Base-by-base conservation (phyloP, 2,113 vertebrate species). In the Ameiurus melas region DNA sequence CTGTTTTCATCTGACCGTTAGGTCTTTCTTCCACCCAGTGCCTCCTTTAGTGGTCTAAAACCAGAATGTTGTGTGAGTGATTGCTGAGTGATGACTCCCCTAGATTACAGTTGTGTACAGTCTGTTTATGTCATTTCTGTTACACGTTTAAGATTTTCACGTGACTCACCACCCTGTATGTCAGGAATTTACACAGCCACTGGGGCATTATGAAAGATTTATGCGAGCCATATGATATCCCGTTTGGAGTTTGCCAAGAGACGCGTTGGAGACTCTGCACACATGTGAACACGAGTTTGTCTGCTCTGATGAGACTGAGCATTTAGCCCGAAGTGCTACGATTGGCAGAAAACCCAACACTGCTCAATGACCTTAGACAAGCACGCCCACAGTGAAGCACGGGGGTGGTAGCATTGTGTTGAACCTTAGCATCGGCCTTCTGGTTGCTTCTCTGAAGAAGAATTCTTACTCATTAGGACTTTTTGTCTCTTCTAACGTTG, bases 1-100 rank as follows among this genome's bases (percentile, higher is more conserved):
- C 79, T 82, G 55, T 60, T 58, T 60, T 58, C 30, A 36, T 58
- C 53, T 81, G 78, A 81, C 53, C 16, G 0, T 79, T 47, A 77
- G 73, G 39, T 20, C 30, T 81, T 81, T 81, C 55, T 81, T 81
- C 55, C 55, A 60, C 55, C 55, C 79, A 36, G 1, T 82, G 79
- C 53, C 53, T 33, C 19, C 30, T 78, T 33, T 57, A 58, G 17
- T 36, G 55, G 19, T 82, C 9, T 30, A 60, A 4, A 60, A 60
- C 36, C 79, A 33, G 78, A 81, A 22, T 22, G 19, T 5, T 36
- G 30, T 25, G 55, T 36, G 55, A 60, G 53, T 57, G 53, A 58
- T 22, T 22, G 30, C 79, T 25, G 79, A 36, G 36, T 36, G 36
- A 55, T 33, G 51, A 82, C n/a, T 58, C 78, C 33, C 0, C 1